Base-by-base conservation (phyloP, 2,113 vertebrate species). In the Strix aluco region DNA sequence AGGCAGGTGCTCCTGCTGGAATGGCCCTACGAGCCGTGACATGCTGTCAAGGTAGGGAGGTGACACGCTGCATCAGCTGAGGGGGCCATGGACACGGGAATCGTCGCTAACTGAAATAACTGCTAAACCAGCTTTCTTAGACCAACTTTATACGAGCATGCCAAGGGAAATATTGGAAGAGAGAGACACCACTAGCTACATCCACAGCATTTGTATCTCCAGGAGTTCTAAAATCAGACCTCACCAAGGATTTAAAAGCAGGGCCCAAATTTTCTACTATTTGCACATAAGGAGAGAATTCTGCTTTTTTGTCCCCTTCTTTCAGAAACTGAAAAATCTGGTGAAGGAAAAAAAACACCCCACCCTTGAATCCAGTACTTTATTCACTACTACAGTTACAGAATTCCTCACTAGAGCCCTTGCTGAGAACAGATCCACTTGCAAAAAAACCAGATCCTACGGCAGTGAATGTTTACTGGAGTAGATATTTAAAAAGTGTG, bases 1-100 rank as follows among this genome's bases (percentile, higher is more conserved):
- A 92, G 63, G 88, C 90, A 96, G 90, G 65, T 88, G 57, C n/a
- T 95, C 44, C 65, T 61, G 55, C 63, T 88, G 82, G 44, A 93
- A 84, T 2, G 47, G 34, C 91, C 72, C 77, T 16, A 49, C 88
- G 91, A 75, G 90, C 18, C 80, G 47, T 10, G 18, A 75, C 83
- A 88, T 0, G 89, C 78, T 86, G 67, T 19, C 67, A 81, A 88
- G 51, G 70, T 29, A 30, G 71, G 62, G 58, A 95, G 59, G 44
- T 42, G 63, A 90, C 62, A 54, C 23, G 22, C 16, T 57, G 52
- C 79, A 62, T 65, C 70, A 91, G 63, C 62, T 83, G 46, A 90
- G 29, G 20, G 62, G 55, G 75, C 6, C 72, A 83, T 17, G 57
- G 54, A 86, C 94, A 83, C 29, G 32, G 30, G 54, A 74, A 73